Conservation (phyloP, 1,140 invertebrate species). For the Nasonia longicornis region DNA sequence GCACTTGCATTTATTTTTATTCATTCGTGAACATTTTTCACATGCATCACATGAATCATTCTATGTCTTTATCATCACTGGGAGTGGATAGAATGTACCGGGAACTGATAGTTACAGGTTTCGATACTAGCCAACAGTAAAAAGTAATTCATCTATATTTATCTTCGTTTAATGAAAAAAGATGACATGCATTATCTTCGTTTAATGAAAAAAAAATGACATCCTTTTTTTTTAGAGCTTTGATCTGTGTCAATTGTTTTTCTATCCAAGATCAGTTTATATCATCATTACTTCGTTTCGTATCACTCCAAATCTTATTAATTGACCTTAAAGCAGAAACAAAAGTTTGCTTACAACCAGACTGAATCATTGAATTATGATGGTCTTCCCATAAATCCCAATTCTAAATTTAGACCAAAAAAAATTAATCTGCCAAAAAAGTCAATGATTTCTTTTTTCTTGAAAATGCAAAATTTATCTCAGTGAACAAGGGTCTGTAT, state of each 20-base stretch:
- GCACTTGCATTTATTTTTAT: conserved; percentile 17
- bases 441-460: conserved; percentile 1
- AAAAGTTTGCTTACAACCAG: conserved; percentile 18
- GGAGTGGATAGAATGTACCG: conserved; percentile 5
- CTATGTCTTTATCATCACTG: conserved; percentile 19
- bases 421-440: conserved; percentile 17
- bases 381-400: not conserved
- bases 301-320: conserved; percentile 13
- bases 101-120: not conserved
- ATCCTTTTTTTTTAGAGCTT: not conserved
- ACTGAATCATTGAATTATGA: conserved; percentile 3
- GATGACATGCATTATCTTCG: not conserved
- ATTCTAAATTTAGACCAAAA: not conserved
- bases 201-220: not conserved
- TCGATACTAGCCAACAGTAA: not conserved
- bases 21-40: conserved; percentile 21
- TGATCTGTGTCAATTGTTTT: not conserved
- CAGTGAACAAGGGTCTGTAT: conserved; percentile 37
- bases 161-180: not conserved
- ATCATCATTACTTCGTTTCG: conserved; percentile 8
- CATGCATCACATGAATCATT: not conserved
- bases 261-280: conserved; percentile 13
- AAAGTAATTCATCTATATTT: not conserved
- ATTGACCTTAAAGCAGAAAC: conserved; percentile 12
- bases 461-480: conserved; percentile 4